These are phyloP conservation scores for Ranitomeya imitator DNA, from an alignment of 2,113 vertebrate genomes.

Conservation along the genomic window DNA sequence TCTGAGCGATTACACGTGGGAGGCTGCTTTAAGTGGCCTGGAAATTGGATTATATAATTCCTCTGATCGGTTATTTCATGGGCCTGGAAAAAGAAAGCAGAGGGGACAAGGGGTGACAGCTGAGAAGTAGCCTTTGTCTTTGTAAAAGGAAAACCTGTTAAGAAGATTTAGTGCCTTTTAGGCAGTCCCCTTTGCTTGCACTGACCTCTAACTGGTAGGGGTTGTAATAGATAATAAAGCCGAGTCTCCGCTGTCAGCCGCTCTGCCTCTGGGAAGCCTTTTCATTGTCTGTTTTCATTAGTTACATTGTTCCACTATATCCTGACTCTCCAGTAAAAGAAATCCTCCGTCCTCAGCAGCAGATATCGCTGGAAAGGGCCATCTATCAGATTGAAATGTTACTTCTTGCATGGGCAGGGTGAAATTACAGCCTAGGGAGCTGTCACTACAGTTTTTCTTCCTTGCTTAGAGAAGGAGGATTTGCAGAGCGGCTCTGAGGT, in stretches of 20 bases:
- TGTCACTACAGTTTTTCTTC: constrained; percentile 50
- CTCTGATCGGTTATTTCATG: constrained; percentile 43
- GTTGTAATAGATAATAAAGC: constrained; percentile 66
- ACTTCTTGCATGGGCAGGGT: constrained; percentile 52
- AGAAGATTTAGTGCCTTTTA: constrained; percentile 63
- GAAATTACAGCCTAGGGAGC: constrained; percentile 47
- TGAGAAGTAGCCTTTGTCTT: constrained; percentile 56
- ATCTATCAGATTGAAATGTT: constrained; percentile 57
- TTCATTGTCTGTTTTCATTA: constrained; percentile 64
- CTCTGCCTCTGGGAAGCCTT: constrained; percentile 62
- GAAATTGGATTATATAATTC: constrained; percentile 49
- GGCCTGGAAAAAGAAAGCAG: constrained; percentile 29
- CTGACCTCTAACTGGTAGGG: constrained; percentile 66
- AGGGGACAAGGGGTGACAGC: constrained; percentile 47
- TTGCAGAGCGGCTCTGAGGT: constrained; percentile 9
- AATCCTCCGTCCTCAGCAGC: constrained; percentile 52
- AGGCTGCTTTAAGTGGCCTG: constrained; percentile 47
- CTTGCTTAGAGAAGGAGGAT: constrained; percentile 15
- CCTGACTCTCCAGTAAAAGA: constrained; percentile 59
- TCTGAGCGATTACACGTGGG: constrained; percentile 11
- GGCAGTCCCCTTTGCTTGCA: constrained; percentile 61
- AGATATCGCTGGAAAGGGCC: constrained; percentile 50
- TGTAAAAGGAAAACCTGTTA: constrained; percentile 54
- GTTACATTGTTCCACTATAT: constrained; percentile 64
- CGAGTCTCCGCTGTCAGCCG: constrained; percentile 61